Base-by-base conservation (phyloP, 2,888 invertebrate genomes). In the Sussaba pulchella region DNA sequence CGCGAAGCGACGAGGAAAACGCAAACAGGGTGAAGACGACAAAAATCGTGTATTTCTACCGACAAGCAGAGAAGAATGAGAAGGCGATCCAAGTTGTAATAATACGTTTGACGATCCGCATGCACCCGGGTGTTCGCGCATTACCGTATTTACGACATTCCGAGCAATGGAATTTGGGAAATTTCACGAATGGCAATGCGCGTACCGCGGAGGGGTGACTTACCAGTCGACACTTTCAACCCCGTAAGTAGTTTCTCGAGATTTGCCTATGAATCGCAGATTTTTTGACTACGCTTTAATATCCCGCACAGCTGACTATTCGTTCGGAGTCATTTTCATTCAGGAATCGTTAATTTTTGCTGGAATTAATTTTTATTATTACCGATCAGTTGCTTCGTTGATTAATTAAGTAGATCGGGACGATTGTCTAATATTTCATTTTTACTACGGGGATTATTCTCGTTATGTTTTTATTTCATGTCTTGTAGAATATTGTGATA, bases 181-280 rank as follows among this genome's bases (percentile, higher is more conserved):
- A 74, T 79, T 74, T 74, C 70, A 74, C 74, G 74, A 79, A 79
- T 79, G 78, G 64, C 74, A 74, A 79, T 74, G 31, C 59, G 41
- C 69, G 61, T 24, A 41, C 52, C 39, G 47, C n/a, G n/a, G n/a
- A n/a, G n/a, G 19, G 10, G 64, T 41, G 50, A 14, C 31, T 24
- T 19, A 63, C 50, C 24, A 31, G 5, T 19, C 52, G 14, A 14
- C 10, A 54, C 19, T 59, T 31, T 9, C n/a, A 54, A 14, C 36
- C 21, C 24, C 24, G 12, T 24, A 24, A 31, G 31, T 54, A n/a
- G 39, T 19, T 12, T 57, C 47, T 45, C 24, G 19, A 39, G 63
- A 69, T 52, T 69, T 47, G 31, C 63, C 61, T 72, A 59, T 52
- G 61, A 72, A 66, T 72, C 59, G 78, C 63, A 67, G 26, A 67